Evolutionary conservation across 1,140 invertebrate genomes (phyloP), one percentile per base, ranked within the genome.

Genomic region (Phthorimaea operculella): DNA sequence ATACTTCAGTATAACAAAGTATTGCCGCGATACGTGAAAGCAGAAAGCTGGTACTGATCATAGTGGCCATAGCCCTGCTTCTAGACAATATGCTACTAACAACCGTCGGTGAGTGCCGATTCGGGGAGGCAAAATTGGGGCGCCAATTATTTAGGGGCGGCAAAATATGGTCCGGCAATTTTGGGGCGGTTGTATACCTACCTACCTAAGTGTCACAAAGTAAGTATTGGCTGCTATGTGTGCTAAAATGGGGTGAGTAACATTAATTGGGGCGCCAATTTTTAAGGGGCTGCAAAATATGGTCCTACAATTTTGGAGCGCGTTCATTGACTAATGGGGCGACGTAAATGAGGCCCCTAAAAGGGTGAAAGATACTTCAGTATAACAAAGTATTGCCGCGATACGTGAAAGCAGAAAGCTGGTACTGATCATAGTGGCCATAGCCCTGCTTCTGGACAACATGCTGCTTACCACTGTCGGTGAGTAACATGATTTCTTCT

Each of bases 41-140:
- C 55, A 89, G 97, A 72, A 93, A 92, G 70, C 89, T 99, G 55
- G 94, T 99, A 49, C 90, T 99, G 56, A 90, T 99, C 77, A 99
- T 99, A 72, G 98, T 99, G 15, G 98, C 98, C 76, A 97, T 99
- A 59, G 98, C 98, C 12, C 89, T 99, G 55, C 92, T 99, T 51
- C 88, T 99, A 54, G 98, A 99, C 87, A 99, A 99, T 87, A 99
- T 99, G 97, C 90, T 99, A 53, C 90, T 99, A 50, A 99, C 98
- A 52, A 97, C 96, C 60, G 96, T 99, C 54, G 97, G 97, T 98
- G 95, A 91, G 33, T 21, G 33, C 33, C 33, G 33, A 52, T 9
- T n/a, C n/a, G n/a, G n/a, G n/a, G n/a, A n/a, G n/a, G n/a, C n/a
- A n/a, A 51, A 61, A 63, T 66, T 66, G 61, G 33, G 36, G 33